A percentile compares a stretch with the other conserved stretches of the same genome.
phyloP scores from a whole-genome alignment of 2,797 vertebrate genomes.

The Aplochiton taeniatus region DNA sequence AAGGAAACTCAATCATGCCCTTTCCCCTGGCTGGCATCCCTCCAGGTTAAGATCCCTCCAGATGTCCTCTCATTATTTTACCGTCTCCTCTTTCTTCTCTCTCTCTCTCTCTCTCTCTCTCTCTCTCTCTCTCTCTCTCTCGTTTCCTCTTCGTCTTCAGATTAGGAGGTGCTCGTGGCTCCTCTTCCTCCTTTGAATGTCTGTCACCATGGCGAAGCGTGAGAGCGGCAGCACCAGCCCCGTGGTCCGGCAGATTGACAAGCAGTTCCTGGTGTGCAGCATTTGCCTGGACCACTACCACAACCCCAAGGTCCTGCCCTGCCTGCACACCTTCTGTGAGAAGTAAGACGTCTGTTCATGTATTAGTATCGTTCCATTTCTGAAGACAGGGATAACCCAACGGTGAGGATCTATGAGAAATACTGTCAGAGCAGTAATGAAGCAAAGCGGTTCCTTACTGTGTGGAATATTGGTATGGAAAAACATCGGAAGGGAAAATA shows the following conservation, averaged over 20 bases:
- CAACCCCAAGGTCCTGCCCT: conserved; percentile 91
- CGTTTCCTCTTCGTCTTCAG: conserved; percentile 28
- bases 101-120: conserved; percentile 26
- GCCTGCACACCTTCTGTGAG: conserved; percentile 93
- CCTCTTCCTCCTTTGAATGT: conserved; percentile 66
- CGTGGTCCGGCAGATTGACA: conserved; percentile 91
- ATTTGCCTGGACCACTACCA: conserved; percentile 92
- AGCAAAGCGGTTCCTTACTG: too few species aligned
- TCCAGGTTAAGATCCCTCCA: too few species aligned
- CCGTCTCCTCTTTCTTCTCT: too few species aligned
- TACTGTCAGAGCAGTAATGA: too few species aligned
- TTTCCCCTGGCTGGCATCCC: too few species aligned
- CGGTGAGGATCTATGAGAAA: too few species aligned
- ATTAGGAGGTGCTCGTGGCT: conserved; percentile 35
- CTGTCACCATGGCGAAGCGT: conserved; percentile 83
- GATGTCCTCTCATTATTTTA: too few species aligned
- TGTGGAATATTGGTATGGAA: too few species aligned
- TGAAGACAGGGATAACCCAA: too few species aligned
- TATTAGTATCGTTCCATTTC: too few species aligned
- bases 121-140: conserved; percentile 1
- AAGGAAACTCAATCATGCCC: too few species aligned
- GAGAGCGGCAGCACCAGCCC: conserved; percentile 87
- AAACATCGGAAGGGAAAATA: too few species aligned
- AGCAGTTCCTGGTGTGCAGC: conserved; percentile 94
- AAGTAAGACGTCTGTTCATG: conserved; percentile 70